Evolutionary conservation across 2,113 vertebrate species (phyloP), one percentile per base, ranked within the genome.

Genomic region (Grammomys dolichurus): DNA sequence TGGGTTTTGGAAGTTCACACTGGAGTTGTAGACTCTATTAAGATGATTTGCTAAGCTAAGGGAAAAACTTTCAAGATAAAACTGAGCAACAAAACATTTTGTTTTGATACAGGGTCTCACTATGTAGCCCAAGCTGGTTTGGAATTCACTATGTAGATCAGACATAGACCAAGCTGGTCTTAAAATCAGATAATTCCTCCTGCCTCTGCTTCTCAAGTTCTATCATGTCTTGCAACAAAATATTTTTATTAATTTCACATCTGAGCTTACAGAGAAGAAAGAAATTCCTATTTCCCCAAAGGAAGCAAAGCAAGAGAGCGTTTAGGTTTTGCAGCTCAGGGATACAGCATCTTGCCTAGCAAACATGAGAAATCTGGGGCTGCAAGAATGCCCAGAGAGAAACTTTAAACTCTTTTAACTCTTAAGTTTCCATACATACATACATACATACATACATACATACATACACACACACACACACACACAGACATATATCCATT

Each of bases 41-140:
- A 46, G 22, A 80, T 51, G 70, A 60, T 1, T 92, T 10, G 91
- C 22, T 80, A 48, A 58, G 36, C n/a, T 82, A 94, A 94, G 36
- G 85, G 28, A 40, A 86, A 91, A 95, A 85, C 5, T 58, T 22
- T 95, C 76, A 93, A 86, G 48, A 65, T 72, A 86, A 95, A 54
- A 93, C 75, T 28, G 69, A 14, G 75, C 69, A 70, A 92, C 48
- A 58, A n/a, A 82, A 63, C 13, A 85, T 65, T 65, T 65, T 85
- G 48, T 63, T 65, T 65, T 65, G 26, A 65, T 26, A 60, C 20
- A 40, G 10, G 11, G 54, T 81, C 54, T 58, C 54, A 60, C 36
- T 60, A n/a, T 82, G 36, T 56, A 58, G 20, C 36, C 51, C 80
- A 58, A 54, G 80, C 80, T 82, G 36, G 20, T 54, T 82, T 82